Evolutionary conservation across 2,113 vertebrate genomes (phyloP).

Genomic region (Ptilonorhynchus violaceus): DNA sequence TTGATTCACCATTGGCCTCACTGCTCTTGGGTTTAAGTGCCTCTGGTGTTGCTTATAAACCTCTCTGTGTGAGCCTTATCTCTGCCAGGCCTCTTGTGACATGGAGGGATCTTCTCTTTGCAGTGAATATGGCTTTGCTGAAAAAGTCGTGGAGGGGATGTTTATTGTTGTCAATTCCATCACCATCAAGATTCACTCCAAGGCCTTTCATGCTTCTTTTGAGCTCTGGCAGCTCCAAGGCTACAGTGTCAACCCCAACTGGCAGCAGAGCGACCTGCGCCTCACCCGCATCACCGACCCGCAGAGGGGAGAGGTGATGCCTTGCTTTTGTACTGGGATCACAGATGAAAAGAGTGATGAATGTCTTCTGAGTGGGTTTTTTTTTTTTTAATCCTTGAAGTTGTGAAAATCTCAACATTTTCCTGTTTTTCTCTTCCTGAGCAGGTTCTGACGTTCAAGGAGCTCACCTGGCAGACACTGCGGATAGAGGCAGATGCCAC

Average conservation of each 20-base stretch:
- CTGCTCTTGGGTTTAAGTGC: not conserved
- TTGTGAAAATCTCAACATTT: not conserved
- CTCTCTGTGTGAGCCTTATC: not conserved
- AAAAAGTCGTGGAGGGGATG: slow-evolving; percentile 99
- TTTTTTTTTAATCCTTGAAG: not conserved
- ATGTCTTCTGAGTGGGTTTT: not conserved
- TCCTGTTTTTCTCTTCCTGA: not conserved
- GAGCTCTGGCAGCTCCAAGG: slow-evolving; percentile 98
- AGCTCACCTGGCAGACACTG: slow-evolving; percentile 97
- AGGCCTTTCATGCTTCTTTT: slow-evolving; percentile 94
- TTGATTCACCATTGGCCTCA: not conserved
- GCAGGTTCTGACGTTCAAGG: slow-evolving; percentile 96
- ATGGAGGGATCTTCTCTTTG: not conserved
- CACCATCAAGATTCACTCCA: slow-evolving; percentile 94
- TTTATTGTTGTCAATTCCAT: slow-evolving; percentile 95
- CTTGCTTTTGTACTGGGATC: not conserved
- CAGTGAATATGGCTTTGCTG: slow-evolving; percentile 98
- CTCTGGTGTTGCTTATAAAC: not conserved
- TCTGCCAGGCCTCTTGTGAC: not conserved
- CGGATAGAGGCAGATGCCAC: slow-evolving; percentile 94
- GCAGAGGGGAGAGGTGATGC: slow-evolving; percentile 84
- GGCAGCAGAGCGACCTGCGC: slow-evolving; percentile 92
- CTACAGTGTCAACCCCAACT: slow-evolving; percentile 93
- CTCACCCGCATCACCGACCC: slow-evolving; percentile 92
- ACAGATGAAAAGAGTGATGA: rapidly evolving